Evolutionary conservation across 2,797 vertebrate genomes (phyloP).

Genomic region (Hydrophis major): DNA sequence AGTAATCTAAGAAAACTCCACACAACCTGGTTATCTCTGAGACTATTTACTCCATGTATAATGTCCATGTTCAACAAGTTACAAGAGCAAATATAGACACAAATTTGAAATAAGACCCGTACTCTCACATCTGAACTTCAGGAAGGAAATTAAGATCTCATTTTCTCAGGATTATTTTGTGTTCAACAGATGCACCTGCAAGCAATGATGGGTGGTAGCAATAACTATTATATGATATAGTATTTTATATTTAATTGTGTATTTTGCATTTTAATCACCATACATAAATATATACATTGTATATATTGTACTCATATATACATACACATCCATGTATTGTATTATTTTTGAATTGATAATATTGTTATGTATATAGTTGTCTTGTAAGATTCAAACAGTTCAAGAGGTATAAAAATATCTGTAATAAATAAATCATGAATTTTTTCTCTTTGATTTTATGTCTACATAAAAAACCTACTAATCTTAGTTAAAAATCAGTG

Average conservation of each 20-base stretch:
- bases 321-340: no score
- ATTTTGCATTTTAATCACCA: not conserved
- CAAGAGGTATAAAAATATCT: not conserved
- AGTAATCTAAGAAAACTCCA: not conserved
- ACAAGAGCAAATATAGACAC: not conserved
- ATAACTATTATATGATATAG: not conserved
- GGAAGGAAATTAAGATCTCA: not conserved
- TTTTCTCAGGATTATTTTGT: not conserved
- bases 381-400: not conserved
- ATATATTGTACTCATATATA: not conserved
- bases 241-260: not conserved
- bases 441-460: not conserved
- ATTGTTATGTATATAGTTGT: not conserved
- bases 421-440: not conserved
- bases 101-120: not conserved
- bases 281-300: not conserved
- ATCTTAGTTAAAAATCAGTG: no score
- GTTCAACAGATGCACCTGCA: no score
- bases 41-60: not conserved
- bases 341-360: not conserved
- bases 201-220: not conserved
- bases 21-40: not conserved
- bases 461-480: no score
- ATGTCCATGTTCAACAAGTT: not conserved
- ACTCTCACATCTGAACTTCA: not conserved